A percentile compares a stretch with the other conserved stretches of the same genome.
Conservation (phyloP, 2,888 invertebrate genomes). For the Drosophila prolongata region DNA sequence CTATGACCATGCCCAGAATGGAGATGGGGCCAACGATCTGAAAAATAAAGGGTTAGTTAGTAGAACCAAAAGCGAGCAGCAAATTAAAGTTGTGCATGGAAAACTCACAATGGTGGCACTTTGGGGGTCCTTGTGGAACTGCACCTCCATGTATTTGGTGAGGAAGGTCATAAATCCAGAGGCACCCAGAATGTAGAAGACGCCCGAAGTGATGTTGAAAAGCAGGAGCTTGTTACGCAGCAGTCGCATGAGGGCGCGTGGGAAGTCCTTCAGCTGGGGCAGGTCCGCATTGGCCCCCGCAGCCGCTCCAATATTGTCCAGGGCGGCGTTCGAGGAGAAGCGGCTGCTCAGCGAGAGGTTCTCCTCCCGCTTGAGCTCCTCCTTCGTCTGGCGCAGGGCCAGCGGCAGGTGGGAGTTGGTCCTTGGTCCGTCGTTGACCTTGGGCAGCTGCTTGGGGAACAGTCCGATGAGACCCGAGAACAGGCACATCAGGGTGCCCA, state of each 20-base stretch:
- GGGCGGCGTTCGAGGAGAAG: constrained; percentile 73
- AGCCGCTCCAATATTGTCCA: constrained; percentile 70
- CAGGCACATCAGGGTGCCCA: constrained; percentile 86
- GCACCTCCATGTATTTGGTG: constrained; percentile 91
- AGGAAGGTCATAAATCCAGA: constrained; percentile 89
- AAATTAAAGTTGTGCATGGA: too few species aligned
- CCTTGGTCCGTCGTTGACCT: constrained; percentile 45
- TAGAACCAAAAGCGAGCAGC: background rate
- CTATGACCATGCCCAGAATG: constrained; percentile 87
- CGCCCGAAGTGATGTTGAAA: constrained; percentile 87
- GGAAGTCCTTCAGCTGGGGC: constrained; percentile 86
- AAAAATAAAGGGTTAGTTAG: background rate
- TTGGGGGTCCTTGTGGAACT: constrained; percentile 88
- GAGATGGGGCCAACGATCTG: constrained; percentile 87
- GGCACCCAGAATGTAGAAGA: constrained; percentile 88
- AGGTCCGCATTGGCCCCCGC: constrained; percentile 72
- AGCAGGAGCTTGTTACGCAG: constrained; percentile 88
- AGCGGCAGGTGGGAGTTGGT: constrained; percentile 81
- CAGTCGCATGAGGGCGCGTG: constrained; percentile 86
- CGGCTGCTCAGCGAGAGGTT: constrained; percentile 73
- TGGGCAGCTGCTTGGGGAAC: constrained; percentile 86
- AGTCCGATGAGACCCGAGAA: constrained; percentile 87
- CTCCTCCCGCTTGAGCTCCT: constrained; percentile 75
- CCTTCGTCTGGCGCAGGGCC: constrained; percentile 68
- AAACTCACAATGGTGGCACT: constrained; percentile 86